Evolutionary conservation across 2,113 vertebrate genomes (phyloP).

Genomic region (Lamprologus callipterus): DNA sequence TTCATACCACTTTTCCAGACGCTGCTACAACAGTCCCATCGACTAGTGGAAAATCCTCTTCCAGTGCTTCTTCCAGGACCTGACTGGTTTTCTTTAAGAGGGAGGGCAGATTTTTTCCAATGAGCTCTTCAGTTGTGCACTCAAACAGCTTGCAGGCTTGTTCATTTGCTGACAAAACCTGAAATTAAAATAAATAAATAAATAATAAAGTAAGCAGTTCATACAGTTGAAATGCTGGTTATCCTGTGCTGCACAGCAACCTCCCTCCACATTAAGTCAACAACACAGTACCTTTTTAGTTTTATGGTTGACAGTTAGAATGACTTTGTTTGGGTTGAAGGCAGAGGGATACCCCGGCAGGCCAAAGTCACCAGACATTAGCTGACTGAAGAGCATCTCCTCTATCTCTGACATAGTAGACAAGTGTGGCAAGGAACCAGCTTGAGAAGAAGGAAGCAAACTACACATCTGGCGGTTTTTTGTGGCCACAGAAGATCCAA

Average conservation of each 20-base stretch:
- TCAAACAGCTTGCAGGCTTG: constrained; percentile 82
- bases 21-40: constrained; percentile 59
- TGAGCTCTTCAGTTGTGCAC: constrained; percentile 71
- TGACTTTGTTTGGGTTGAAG: constrained; percentile 75
- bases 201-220: neutral
- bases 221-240: neutral
- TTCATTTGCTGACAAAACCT: constrained; percentile 87
- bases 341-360: constrained; percentile 45
- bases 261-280: neutral
- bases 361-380: constrained; percentile 45
- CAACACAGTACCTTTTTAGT: constrained; percentile 73
- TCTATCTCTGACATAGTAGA: constrained; percentile 60
- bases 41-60: constrained; percentile 67
- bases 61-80: constrained; percentile 67
- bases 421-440: constrained; percentile 14
- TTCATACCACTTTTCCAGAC: constrained; percentile 83
- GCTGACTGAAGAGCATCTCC: constrained; percentile 60
- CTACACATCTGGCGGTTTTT: constrained; percentile 58
- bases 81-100: constrained; percentile 77
- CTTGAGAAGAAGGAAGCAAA: neutral
- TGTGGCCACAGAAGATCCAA: constrained; percentile 63
- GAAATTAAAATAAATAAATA: neutral
- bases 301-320: constrained; percentile 73
- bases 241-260: neutral
- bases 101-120: constrained; percentile 74